Base-by-base conservation (phyloP, 2,888 invertebrate genomes). In the Sclerodermus sp. region DNA sequence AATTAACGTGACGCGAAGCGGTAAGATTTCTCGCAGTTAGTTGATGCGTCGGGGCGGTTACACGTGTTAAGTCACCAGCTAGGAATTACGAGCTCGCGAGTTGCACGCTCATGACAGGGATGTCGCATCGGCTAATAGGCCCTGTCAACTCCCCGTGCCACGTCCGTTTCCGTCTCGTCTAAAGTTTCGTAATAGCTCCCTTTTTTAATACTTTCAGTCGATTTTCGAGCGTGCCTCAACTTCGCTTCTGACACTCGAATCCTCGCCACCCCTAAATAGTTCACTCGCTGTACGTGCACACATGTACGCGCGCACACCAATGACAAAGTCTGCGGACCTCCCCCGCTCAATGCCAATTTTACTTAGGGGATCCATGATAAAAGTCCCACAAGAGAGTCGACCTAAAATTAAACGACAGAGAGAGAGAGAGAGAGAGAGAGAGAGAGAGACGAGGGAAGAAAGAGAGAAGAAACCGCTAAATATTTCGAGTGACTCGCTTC, bases 61-160 rank as follows among this genome's bases (percentile, higher is more conserved):
- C 67, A 63, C 67, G 61, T 67, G 65, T 70, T 63, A 57, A 49
- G 51, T 63, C 59, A 63, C 57, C 40, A 60, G 59, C 55, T 63
- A 63, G 58, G 54, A 65, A 59, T 62, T 60, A 62, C 51, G 60
- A 62, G 45, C 49, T 62, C 53, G 56, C 55, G 53, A 58, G 49
- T 44, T 45, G 41, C 45, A 48, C 15, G 53, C 53, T 58, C 60
- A 63, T 71, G 67, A 68, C 67, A 60, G 61, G 31, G 38, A 60
- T 64, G 66, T 69, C 70, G 66, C 57, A 58, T 56, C 42, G 53
- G 47, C 68, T 71, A 71, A 72, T 71, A 70, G 68, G 63, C 58
- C 59, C 68, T 68, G 71, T 72, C 71, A 68, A 54, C 58, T 49
- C 47, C 49, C 32, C 41, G 43, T 44, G 59, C 50, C 54, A 46